phyloP scores from a whole-genome alignment of 2,888 invertebrate genomes.

The Phyllotreta striolata region DNA sequence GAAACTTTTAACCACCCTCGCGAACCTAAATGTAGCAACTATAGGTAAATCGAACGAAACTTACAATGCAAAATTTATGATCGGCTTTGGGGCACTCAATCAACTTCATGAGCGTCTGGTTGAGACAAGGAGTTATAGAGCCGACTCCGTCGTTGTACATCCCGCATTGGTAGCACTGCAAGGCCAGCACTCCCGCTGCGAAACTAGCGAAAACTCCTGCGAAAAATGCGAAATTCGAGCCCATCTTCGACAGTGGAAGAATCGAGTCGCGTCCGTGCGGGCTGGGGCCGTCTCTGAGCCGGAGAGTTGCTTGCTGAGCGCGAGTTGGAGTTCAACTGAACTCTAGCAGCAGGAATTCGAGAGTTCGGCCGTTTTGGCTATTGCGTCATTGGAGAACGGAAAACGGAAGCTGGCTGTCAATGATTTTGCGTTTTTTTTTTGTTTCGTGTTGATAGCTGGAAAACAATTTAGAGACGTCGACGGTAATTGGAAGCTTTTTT shows the following conservation, averaged over 20 bases:
- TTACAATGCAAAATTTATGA: slow-evolving; percentile 78
- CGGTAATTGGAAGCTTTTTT: too few relatives aligned
- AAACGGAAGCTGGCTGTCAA: slow-evolving; percentile 1
- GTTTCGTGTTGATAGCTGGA: not conserved
- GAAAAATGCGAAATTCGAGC: slow-evolving; percentile 36
- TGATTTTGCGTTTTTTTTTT: slow-evolving; percentile 17
- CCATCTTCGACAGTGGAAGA: slow-evolving; percentile 36
- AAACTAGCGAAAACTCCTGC: slow-evolving; percentile 40
- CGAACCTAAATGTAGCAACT: too few relatives aligned
- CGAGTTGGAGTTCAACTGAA: slow-evolving; percentile 51
- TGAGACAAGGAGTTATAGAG: slow-evolving; percentile 84
- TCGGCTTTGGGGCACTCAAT: slow-evolving; percentile 72
- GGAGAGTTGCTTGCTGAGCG: slow-evolving; percentile 46
- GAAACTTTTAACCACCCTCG: too few relatives aligned
- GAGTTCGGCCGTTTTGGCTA: slow-evolving; percentile 17
- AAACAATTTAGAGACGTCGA: not conserved
- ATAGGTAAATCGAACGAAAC: slow-evolving; percentile 57
- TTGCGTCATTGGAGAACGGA: slow-evolving; percentile 22
- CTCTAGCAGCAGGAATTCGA: slow-evolving; percentile 10
- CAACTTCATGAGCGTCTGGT: slow-evolving; percentile 75
- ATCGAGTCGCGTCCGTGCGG: slow-evolving; percentile 9
- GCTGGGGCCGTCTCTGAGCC: slow-evolving; percentile 25
- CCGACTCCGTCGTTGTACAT: slow-evolving; percentile 87
- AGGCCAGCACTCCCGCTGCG: slow-evolving; percentile 59
- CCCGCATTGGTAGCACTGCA: slow-evolving; percentile 80